These are phyloP conservation scores for Hemitrygon akajei DNA, from an alignment of 2,797 vertebrate species.

Conservation along the genomic window DNA sequence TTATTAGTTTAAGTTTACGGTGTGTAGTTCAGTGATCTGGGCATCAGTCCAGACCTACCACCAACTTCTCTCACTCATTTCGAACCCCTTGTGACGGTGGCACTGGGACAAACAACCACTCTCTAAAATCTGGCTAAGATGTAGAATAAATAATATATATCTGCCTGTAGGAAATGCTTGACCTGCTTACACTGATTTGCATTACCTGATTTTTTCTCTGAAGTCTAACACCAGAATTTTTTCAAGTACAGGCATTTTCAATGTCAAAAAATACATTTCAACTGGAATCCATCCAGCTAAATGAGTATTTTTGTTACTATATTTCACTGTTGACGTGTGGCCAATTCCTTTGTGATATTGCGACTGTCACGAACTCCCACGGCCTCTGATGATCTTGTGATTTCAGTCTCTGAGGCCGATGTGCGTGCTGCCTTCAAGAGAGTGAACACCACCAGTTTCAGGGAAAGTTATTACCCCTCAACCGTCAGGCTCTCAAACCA, in stretches of 20 bases:
- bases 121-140: not conserved
- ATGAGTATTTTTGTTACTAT: too few species aligned
- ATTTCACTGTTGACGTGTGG: not conserved
- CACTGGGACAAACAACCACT: not conserved
- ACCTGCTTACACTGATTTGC: not conserved
- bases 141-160: conserved; percentile 8
- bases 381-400: too few species aligned
- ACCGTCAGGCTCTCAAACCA: too few species aligned
- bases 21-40: not conserved
- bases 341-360: not conserved
- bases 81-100: not conserved
- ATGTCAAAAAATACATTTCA: not conserved
- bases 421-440: too few species aligned
- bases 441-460: too few species aligned
- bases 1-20: conserved; percentile 12
- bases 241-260: not conserved
- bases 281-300: not conserved
- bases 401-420: too few species aligned
- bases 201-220: not conserved
- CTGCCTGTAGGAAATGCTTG: not conserved
- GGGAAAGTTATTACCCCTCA: too few species aligned
- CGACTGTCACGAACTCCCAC: too few species aligned
- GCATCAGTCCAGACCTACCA: not conserved
- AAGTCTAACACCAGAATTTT: not conserved
- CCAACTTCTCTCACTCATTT: conserved; percentile 9